phyloP scores from a whole-genome alignment of 1,140 invertebrate genomes.

The Microvelia longipes region DNA sequence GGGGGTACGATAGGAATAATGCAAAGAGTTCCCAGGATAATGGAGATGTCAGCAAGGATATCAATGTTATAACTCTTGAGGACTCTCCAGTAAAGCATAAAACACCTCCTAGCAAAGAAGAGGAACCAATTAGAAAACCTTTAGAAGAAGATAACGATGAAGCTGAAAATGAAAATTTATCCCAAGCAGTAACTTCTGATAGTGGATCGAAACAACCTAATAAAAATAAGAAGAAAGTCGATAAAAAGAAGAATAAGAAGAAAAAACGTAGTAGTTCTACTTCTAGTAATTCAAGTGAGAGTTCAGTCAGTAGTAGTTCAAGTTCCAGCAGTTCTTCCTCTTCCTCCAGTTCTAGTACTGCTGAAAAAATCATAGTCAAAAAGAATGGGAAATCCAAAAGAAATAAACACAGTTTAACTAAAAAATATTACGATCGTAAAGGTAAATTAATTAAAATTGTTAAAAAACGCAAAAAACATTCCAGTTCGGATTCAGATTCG shows the following conservation, averaged over 20 bases:
- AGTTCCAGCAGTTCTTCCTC: conserved; percentile 12
- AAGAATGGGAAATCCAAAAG: neutral
- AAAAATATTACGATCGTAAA: conserved; percentile 1
- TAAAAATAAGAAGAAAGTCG: neutral
- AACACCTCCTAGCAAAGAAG: neutral
- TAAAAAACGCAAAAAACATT: neutral
- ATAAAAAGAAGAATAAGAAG: conserved; percentile 6
- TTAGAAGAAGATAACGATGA: neutral
- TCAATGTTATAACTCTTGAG: neutral
- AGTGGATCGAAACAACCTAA: neutral
- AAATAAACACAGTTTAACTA: neutral
- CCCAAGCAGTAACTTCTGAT: too few species aligned
- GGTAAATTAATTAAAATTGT: conserved; percentile 2
- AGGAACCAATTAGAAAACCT: neutral
- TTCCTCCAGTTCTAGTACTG: conserved; percentile 3
- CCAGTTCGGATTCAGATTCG: neutral
- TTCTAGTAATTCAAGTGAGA: conserved; percentile 11
- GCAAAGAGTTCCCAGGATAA: conserved; percentile 5
- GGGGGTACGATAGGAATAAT: neutral
- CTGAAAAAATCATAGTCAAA: neutral
- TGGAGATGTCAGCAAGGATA: neutral
- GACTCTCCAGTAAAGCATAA: neutral
- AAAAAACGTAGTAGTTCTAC: conserved; percentile 10
- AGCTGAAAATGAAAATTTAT: too few species aligned
- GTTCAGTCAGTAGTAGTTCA: conserved; percentile 13